Conservation (phyloP, 1,140 invertebrate species). For the Zaprionus camerounensis region DNA sequence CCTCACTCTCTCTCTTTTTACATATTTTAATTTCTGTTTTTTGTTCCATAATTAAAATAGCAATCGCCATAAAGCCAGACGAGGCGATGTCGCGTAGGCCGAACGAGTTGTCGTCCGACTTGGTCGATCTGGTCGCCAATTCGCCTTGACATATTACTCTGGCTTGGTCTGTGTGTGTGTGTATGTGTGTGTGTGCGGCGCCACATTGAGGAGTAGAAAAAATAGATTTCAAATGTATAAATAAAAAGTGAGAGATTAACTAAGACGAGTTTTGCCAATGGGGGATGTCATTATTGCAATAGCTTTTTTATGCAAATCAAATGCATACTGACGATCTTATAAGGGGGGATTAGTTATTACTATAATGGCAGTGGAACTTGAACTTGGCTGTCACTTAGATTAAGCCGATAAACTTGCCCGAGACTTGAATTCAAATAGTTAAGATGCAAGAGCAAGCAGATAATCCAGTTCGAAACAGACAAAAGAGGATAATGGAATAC, state of each 20-base stretch:
- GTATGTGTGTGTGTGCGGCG: conserved; percentile 33
- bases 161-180: background rate
- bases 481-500: no score
- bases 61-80: conserved; percentile 36
- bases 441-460: no score
- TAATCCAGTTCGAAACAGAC: no score
- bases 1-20: conserved; percentile 26
- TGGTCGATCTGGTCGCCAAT: conserved; percentile 26
- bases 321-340: background rate
- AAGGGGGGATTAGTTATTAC: background rate
- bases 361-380: no score
- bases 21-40: conserved; percentile 39
- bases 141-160: conserved; percentile 60
- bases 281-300: conserved; percentile 1
- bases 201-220: conserved; percentile 42
- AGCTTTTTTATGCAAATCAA: background rate
- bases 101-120: conserved; percentile 59
- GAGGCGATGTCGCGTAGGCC: conserved; percentile 54
- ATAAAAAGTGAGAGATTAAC: conserved; percentile 45
- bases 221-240: conserved; percentile 14
- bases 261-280: conserved; percentile 11
- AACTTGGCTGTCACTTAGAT: no score
- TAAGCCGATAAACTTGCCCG: no score
- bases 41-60: conserved; percentile 54
- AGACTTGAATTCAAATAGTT: no score